Evolutionary conservation across 2,113 vertebrate species (phyloP), one percentile per base, ranked within the genome.

Genomic region (Platysteira castanea): DNA sequence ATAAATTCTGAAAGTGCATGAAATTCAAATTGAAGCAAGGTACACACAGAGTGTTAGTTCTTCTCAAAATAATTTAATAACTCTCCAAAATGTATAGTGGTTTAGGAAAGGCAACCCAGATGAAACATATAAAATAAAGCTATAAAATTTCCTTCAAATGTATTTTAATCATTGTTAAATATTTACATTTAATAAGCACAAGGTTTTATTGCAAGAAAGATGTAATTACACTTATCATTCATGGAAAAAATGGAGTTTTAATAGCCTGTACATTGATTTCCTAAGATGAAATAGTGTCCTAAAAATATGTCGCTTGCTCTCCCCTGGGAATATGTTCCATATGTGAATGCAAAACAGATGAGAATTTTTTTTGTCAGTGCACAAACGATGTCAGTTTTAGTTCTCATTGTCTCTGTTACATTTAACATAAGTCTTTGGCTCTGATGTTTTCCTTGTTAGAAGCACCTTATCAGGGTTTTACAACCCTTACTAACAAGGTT

Each of bases 171-270:
- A 97, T 97, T 98, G 97, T 97, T 97, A 98, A 98, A 98, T 98
- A 98, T 98, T 98, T 98, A 98, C 97, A 97, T 98, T 98, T 98
- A 98, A 98, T 98, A 98, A 97, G 97, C 94, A 96, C 96, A 92
- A 68, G 87, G 86, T 97, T 98, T 98, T 98, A 98, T 97, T 96
- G 91, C 96, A 84, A 93, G 93, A 92, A 95, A 96, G 94, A 97
- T 97, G 98, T 98, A 98, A 98, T 98, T 98, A 97, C 97, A 95
- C 96, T 98, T 98, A 98, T 98, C 98, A 98, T 96, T 96, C 93
- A 95, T 97, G 96, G 97, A 94, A 98, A 98, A 98, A 98, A 98
- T 97, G 82, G 95, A 93, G 78, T 85, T 98, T 98, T 98, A 98
- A 98, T 95, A 97, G 95, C 67, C 96, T 95, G 85, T 95, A 89